A percentile compares a stretch with the other conserved stretches of the same genome.
Evolutionary conservation across 2,797 vertebrate species (phyloP).

Genomic region (Sebastes vulpes): DNA sequence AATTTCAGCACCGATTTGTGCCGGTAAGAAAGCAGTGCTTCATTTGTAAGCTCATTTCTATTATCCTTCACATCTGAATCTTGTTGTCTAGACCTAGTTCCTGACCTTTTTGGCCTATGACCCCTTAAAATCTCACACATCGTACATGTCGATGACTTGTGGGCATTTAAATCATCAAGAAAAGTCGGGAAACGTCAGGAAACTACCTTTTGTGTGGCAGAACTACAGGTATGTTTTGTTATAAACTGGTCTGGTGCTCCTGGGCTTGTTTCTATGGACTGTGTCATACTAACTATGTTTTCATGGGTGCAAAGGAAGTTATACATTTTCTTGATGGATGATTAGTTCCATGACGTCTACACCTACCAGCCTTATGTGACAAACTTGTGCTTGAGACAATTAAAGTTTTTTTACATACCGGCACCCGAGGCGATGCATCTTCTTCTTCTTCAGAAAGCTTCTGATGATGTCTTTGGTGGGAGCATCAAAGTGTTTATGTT

Average conservation of each 20-base stretch:
- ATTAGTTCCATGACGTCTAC: neutral
- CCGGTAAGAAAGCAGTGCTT: too few species aligned
- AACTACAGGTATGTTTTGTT: neutral
- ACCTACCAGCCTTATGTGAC: neutral
- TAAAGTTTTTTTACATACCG: constrained; percentile 77
- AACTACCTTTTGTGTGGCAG: neutral
- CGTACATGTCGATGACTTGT: too few species aligned
- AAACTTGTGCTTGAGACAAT: neutral
- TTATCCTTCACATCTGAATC: too few species aligned
- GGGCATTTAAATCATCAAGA: neutral
- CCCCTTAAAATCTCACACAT: too few species aligned
- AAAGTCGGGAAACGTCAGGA: neutral
- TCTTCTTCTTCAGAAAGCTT: constrained; percentile 89
- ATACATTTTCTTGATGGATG: neutral
- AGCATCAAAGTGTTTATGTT: constrained; percentile 86
- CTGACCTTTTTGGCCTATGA: too few species aligned
- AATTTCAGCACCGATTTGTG: too few species aligned
- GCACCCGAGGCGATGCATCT: constrained; percentile 88
- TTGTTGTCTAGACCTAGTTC: too few species aligned
- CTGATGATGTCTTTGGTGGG: constrained; percentile 88
- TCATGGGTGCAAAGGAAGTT: neutral
- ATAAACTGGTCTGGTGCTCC: neutral
- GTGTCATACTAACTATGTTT: neutral
- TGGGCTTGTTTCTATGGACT: neutral
- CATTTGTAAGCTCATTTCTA: too few species aligned